Evolutionary conservation across 2,113 vertebrate species (phyloP), one percentile per base, ranked within the genome.

Genomic region (Rhizomys pruinosus): DNA sequence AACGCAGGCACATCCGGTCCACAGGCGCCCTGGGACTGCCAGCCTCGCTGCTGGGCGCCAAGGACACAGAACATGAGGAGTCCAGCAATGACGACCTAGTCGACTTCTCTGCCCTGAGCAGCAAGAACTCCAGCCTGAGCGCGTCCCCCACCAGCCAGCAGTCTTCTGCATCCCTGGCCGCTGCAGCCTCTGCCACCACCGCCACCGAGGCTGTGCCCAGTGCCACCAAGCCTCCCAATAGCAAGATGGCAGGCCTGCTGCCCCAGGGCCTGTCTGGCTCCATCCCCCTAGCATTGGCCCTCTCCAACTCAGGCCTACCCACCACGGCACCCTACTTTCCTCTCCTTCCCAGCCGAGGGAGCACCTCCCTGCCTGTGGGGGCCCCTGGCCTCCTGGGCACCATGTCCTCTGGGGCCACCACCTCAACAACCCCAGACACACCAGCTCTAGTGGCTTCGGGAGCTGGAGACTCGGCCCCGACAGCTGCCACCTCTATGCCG

Each of bases 101-200:
- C 96, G 99, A 99, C 98, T 99, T 99, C 98, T 99, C 99, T 0
- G 98, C 99, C 94, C 98, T 99, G 97, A 99, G 99, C 98, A 99
- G 99, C 97, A 99, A 99, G 98, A 99, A 99, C 98, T 99, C 99
- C 97, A 99, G 99, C 98, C 98, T 99, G 98, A 99, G 99, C 98
- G 99, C 99, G 98, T 99, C 99, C 20, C 99, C 99, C 0, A 99
- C 99, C n/a, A 99, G 99, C 95, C 99, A 99, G 95, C 99, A 99
- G 98, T 99, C 99, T 97, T 98, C 98, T 47, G 97, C 98, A 77
- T 98, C 99, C 29, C 98, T 99, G 96, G 97, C 99, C 61, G 86
- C 99, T 37, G 97, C 98, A 89, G 98, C 96, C 0, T 96, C 99
- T n/a, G 84, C 99, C 74, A 96, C 98, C 69, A 97, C 98, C 34